Percentiles rank a stretch among this genome's conserved stretches.
Evolutionary conservation across 2,888 invertebrate species (phyloP).

Genomic region (Gortyna flavago): DNA sequence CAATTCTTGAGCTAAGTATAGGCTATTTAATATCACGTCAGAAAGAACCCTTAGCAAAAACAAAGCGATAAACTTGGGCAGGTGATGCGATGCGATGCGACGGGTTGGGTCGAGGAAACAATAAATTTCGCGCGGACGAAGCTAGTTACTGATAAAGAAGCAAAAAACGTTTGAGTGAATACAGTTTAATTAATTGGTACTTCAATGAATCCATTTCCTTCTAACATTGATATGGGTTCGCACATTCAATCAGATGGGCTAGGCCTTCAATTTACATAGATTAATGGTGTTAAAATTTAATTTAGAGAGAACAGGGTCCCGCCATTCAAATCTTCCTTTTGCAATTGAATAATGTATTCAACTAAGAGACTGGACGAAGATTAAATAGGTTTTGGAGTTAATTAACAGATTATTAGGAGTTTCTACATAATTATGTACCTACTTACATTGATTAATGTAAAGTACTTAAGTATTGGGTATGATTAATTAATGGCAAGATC

Average conservation of each 20-base stretch:
- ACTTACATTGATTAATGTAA: constrained; percentile 8
- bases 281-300: constrained; percentile 73
- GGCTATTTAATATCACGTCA: neutral
- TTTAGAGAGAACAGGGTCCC: constrained; percentile 60
- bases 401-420: constrained; percentile 21
- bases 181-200: constrained; percentile 17
- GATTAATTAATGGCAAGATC: neutral
- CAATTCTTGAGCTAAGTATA: no score
- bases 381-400: constrained; percentile 22
- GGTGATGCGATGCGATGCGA: neutral
- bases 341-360: constrained; percentile 67
- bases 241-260: constrained; percentile 58
- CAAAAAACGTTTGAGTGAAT: neutral
- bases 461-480: neutral
- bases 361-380: constrained; percentile 23
- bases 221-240: constrained; percentile 58
- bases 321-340: constrained; percentile 63
- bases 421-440: neutral
- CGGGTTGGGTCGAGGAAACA: neutral
- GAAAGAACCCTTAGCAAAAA: neutral
- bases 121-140: no score
- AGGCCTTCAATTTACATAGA: constrained; percentile 70
- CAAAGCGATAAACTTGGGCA: no score
- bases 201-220: constrained; percentile 27
- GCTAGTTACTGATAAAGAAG: neutral